A percentile compares a stretch with the other conserved stretches of the same genome.
Conservation (phyloP, 2,797 vertebrate species). For the Adrianichthys oophorus region DNA sequence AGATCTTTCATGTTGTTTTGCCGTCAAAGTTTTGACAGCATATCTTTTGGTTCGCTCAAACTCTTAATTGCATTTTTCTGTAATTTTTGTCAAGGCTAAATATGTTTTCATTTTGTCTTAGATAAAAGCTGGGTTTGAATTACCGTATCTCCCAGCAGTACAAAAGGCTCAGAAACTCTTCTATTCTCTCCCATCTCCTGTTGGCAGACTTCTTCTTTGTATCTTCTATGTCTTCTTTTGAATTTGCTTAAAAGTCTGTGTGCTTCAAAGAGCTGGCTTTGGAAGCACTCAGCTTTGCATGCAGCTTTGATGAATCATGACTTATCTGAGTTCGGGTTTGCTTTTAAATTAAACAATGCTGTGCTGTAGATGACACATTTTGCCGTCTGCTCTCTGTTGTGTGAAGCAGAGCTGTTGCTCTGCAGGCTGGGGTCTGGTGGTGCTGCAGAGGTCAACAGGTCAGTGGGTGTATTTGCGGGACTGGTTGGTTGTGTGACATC, state of each 20-base stretch:
- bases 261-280: conserved; percentile 37
- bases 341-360: conserved; percentile 55
- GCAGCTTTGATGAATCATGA: conserved; percentile 22
- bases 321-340: conserved; percentile 32
- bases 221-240: conserved; percentile 52
- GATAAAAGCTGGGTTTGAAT: conserved; percentile 32
- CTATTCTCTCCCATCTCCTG: conserved; percentile 25
- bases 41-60: too few species aligned
- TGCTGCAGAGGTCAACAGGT: conserved; percentile 68
- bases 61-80: too few species aligned
- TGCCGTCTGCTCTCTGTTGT: conserved; percentile 8
- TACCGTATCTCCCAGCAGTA: conserved; percentile 59
- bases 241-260: conserved; percentile 37
- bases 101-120: conserved; percentile 29
- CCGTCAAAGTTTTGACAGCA: too few species aligned
- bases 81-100: conserved; percentile 18
- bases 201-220: too few species aligned
- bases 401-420: conserved; percentile 22
- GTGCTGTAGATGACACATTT: conserved; percentile 20
- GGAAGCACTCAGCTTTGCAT: conserved; percentile 15
- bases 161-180: conserved; percentile 40
- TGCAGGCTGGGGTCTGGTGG: conserved; percentile 42
- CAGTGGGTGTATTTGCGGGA: conserved; percentile 59
- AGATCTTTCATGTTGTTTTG: too few species aligned
- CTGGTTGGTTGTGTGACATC: conserved; percentile 70